Conservation (phyloP, 2,797 vertebrate species). For the Buceros bicornis region DNA sequence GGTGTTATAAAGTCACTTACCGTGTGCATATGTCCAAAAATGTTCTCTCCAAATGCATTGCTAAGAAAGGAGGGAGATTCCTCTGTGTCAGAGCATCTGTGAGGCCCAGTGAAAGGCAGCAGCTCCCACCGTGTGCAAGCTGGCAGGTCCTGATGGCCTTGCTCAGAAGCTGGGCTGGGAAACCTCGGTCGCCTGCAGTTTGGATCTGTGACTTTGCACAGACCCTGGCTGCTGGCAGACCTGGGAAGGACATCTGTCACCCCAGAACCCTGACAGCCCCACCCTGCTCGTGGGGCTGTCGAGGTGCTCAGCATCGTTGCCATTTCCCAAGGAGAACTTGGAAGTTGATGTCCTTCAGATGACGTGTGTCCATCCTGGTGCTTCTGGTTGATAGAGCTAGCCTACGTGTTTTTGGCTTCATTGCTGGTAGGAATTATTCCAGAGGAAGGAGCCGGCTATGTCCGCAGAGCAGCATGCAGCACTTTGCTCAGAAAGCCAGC, state of each 20-base stretch:
- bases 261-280: background rate
- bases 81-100: constrained; percentile 34
- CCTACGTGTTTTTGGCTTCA: accelerated
- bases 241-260: background rate
- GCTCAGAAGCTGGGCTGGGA: background rate
- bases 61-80: background rate
- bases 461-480: background rate
- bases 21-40: background rate
- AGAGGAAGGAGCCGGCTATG: background rate
- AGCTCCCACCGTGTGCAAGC: constrained; percentile 41
- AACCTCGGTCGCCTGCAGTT: accelerated
- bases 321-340: background rate
- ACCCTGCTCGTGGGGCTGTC: accelerated
- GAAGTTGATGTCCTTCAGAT: background rate
- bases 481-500: background rate
- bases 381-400: background rate
- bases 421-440: background rate
- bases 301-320: background rate
- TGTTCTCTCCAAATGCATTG: background rate
- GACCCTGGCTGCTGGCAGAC: accelerated
- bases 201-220: background rate
- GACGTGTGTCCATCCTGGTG: accelerated
- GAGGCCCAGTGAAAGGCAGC: background rate
- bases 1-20: background rate
- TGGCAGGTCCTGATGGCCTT: constrained; percentile 28